phyloP scores from a whole-genome alignment of 2,113 vertebrate genomes.

The Trichechus manatus region DNA sequence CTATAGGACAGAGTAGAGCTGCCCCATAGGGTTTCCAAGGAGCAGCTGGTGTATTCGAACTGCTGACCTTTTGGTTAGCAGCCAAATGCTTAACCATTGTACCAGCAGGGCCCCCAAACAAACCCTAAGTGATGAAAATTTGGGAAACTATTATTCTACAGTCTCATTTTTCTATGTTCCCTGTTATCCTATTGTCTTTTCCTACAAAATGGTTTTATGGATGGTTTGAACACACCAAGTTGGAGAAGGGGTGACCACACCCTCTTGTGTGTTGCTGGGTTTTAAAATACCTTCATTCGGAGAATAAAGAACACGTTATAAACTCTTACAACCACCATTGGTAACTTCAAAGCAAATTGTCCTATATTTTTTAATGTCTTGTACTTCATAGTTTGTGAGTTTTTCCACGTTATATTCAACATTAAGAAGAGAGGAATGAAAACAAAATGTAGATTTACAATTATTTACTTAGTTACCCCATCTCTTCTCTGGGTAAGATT shows the following conservation, averaged over 20 bases:
- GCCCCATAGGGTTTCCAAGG: too few species aligned
- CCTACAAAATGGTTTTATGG: background rate
- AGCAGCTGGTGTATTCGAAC: too few species aligned
- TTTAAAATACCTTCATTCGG: background rate
- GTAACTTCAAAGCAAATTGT: constrained; percentile 36
- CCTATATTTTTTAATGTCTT: background rate
- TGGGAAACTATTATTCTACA: background rate
- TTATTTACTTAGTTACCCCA: background rate
- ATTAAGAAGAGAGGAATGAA: background rate
- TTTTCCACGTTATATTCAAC: background rate
- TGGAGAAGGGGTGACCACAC: background rate
- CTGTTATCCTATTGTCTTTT: background rate
- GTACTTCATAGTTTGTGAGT: background rate
- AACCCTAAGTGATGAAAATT: background rate
- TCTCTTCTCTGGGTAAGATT: background rate
- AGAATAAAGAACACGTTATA: constrained; percentile 19
- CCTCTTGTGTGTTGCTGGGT: background rate
- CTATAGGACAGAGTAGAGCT: too few species aligned
- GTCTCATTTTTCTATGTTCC: background rate
- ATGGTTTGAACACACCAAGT: background rate
- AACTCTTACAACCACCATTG: background rate
- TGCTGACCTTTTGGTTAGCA: too few species aligned
- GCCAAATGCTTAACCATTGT: too few species aligned
- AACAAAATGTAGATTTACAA: background rate
- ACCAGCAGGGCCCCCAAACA: background rate